A percentile compares a stretch with the other conserved stretches of the same genome.
Conservation (phyloP, 2,113 vertebrate genomes). For the Kryptolebias marmoratus region DNA sequence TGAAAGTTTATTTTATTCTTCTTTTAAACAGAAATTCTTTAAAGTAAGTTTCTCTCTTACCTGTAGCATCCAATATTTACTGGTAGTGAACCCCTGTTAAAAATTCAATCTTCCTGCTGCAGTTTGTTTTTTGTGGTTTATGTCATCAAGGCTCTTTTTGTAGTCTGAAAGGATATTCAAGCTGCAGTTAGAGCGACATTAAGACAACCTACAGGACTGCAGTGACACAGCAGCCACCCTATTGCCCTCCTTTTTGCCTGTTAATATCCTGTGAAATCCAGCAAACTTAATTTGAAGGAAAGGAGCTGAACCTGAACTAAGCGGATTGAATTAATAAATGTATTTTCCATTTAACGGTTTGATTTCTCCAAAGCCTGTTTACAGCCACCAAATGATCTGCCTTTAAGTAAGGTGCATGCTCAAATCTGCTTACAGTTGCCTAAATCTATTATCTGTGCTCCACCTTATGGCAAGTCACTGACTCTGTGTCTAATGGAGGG, state of each 20-base stretch:
- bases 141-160: slow-evolving; percentile 28
- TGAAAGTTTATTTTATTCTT: neutral
- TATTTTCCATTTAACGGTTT: slow-evolving; percentile 83
- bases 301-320: slow-evolving; percentile 84
- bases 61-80: slow-evolving; percentile 4
- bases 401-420: slow-evolving; percentile 73
- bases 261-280: slow-evolving; percentile 83
- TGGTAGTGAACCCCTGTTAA: slow-evolving; percentile 11
- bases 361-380: slow-evolving; percentile 84
- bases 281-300: slow-evolving; percentile 83
- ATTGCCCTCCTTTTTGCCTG: slow-evolving; percentile 49
- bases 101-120: slow-evolving; percentile 35
- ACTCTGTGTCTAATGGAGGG: slow-evolving; percentile 52
- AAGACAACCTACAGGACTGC: slow-evolving; percentile 33
- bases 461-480: slow-evolving; percentile 75
- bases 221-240: slow-evolving; percentile 45
- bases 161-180: slow-evolving; percentile 31
- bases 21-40: slow-evolving; percentile 2
- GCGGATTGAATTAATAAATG: slow-evolving; percentile 85
- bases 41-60: neutral
- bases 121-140: slow-evolving; percentile 45
- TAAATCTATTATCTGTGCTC: slow-evolving; percentile 82
- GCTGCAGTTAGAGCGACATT: slow-evolving; percentile 29
- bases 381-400: slow-evolving; percentile 78
- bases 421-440: slow-evolving; percentile 81